Conservation (phyloP, 2,888 invertebrate species). For the Dinocampus coccinellae region DNA sequence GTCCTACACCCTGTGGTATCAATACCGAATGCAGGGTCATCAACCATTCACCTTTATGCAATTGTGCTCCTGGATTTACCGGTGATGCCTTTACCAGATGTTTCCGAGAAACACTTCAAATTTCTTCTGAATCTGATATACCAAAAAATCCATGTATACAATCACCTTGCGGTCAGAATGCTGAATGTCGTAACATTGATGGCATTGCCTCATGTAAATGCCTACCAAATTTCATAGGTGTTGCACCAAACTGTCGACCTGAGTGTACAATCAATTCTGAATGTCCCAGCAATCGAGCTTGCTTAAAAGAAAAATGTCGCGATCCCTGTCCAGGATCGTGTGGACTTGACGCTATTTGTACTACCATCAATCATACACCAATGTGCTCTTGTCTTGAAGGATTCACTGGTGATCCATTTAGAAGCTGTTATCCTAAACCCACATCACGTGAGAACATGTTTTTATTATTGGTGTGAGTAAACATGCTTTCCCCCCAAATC, state of each 20-base stretch:
- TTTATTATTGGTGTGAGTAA: no score
- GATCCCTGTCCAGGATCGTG: slow-evolving; percentile 88
- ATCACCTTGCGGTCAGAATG: slow-evolving; percentile 84
- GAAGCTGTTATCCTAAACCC: slow-evolving; percentile 73
- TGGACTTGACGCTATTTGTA: slow-evolving; percentile 82
- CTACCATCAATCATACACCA: slow-evolving; percentile 85
- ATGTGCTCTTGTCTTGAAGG: slow-evolving; percentile 84
- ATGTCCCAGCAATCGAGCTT: slow-evolving; percentile 79
- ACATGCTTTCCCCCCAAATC: no score
- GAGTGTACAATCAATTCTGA: slow-evolving; percentile 79
- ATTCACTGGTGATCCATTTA: slow-evolving; percentile 87
- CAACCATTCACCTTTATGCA: slow-evolving; percentile 77
- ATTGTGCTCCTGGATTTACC: slow-evolving; percentile 66
- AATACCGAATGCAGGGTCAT: slow-evolving; percentile 82
- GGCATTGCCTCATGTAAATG: slow-evolving; percentile 76
- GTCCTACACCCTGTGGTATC: slow-evolving; percentile 77
- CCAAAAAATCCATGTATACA: slow-evolving; percentile 75
- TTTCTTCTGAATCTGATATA: not conserved
- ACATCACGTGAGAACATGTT: no score
- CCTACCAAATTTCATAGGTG: slow-evolving; percentile 74
- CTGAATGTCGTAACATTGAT: slow-evolving; percentile 81
- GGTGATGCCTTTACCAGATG: slow-evolving; percentile 73
- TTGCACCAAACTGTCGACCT: slow-evolving; percentile 78
- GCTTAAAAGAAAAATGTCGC: slow-evolving; percentile 83
- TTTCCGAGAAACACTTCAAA: slow-evolving; percentile 62